A percentile compares a stretch with the other conserved stretches of the same genome.
Evolutionary conservation across 2,888 invertebrate species (phyloP).

Genomic region (Monopis laevigella): DNA sequence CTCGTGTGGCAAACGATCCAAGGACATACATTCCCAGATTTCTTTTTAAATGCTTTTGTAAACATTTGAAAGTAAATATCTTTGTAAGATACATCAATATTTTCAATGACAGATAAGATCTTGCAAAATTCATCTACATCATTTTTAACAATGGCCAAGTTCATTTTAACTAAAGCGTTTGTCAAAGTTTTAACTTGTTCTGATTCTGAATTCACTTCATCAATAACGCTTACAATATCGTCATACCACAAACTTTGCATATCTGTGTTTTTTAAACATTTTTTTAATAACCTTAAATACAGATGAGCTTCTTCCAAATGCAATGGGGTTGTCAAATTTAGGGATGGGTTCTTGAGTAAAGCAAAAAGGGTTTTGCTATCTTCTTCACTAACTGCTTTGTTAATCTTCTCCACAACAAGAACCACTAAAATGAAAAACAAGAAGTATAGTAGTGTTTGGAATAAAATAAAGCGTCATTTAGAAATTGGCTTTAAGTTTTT

Average conservation of each 20-base stretch:
- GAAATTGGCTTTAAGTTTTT: too few species aligned
- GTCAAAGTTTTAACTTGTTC: slow-evolving; percentile 53
- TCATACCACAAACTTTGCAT: slow-evolving; percentile 69
- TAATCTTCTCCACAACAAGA: slow-evolving; percentile 64
- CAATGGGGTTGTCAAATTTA: slow-evolving; percentile 45
- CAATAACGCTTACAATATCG: slow-evolving; percentile 58
- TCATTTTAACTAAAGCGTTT: slow-evolving; percentile 50
- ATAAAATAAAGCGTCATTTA: too few species aligned
- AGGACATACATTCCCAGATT: slow-evolving; percentile 48
- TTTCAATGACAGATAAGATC: slow-evolving; percentile 31
- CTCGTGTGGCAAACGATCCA: slow-evolving; percentile 62
- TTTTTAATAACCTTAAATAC: slow-evolving; percentile 62
- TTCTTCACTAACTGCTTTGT: slow-evolving; percentile 66
- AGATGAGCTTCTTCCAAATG: slow-evolving; percentile 59
- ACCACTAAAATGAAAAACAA: slow-evolving; percentile 68
- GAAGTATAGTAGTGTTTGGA: too few species aligned
- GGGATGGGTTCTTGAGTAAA: slow-evolving; percentile 51
- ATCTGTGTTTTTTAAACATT: slow-evolving; percentile 56
- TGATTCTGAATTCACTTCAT: slow-evolving; percentile 57
- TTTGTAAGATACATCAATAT: slow-evolving; percentile 42
- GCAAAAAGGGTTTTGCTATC: slow-evolving; percentile 54
- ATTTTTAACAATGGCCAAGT: slow-evolving; percentile 48
- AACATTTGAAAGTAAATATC: slow-evolving; percentile 59
- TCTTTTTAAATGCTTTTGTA: slow-evolving; percentile 50
- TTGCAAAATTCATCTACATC: slow-evolving; percentile 45